phyloP scores from a whole-genome alignment of 2,888 invertebrate genomes.

The Eristalinus sepulchralis region DNA sequence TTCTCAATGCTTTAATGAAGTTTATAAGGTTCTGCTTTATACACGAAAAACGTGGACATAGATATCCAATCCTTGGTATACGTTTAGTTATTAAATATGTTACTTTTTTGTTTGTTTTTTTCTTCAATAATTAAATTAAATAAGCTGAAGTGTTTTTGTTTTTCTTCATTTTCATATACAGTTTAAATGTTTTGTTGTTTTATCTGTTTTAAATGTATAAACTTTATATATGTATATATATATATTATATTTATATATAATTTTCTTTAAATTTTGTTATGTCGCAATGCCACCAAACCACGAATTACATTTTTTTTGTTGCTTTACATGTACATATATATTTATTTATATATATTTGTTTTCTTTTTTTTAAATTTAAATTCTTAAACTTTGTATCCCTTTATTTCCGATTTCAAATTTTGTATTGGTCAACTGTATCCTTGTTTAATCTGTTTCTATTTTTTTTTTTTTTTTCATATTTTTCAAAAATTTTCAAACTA shows the following conservation, averaged over 20 bases:
- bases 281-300: constrained; percentile 71
- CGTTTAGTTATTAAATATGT: constrained; percentile 67
- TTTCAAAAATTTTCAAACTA: constrained; percentile 75
- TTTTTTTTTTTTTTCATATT: constrained; percentile 73
- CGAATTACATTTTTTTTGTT: constrained; percentile 50
- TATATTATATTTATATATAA: constrained; percentile 35
- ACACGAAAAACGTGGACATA: constrained; percentile 66
- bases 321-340: constrained; percentile 54
- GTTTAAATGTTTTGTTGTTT: constrained; percentile 49
- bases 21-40: constrained; percentile 24
- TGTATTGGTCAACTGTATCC: constrained; percentile 66
- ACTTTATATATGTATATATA: constrained; percentile 61
- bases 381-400: constrained; percentile 67
- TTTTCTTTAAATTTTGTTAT: constrained; percentile 35
- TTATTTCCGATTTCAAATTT: constrained; percentile 64
- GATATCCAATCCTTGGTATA: constrained; percentile 71
- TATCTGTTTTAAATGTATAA: constrained; percentile 48
- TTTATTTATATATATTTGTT: constrained; percentile 48
- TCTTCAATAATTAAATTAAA: constrained; percentile 63
- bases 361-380: constrained; percentile 55
- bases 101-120: constrained; percentile 14
- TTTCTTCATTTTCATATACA: constrained; percentile 27
- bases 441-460: constrained; percentile 65
- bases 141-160: constrained; percentile 61
- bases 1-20: background rate